These are phyloP conservation scores for Xerus rutilus DNA, from an alignment of 2,797 vertebrate species.

Conservation along the genomic window DNA sequence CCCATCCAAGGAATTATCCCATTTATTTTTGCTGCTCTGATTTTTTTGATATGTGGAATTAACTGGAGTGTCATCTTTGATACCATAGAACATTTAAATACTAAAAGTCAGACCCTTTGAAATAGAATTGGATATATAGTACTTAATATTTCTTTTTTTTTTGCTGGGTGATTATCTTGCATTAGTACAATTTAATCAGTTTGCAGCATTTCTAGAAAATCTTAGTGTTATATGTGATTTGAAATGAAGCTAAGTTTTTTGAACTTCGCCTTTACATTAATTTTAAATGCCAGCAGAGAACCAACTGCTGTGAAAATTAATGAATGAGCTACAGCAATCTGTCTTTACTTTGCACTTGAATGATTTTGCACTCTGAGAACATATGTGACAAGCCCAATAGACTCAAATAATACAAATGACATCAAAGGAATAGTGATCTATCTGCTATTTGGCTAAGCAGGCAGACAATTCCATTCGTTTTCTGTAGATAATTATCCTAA, in stretches of 20 bases:
- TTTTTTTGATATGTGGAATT: background rate
- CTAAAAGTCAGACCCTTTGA: constrained; percentile 74
- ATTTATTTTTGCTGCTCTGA: background rate
- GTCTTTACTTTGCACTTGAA: constrained; percentile 86
- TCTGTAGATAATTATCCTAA: background rate
- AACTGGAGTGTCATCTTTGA: constrained; percentile 49
- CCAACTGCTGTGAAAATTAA: constrained; percentile 90
- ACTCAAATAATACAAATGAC: constrained; percentile 69
- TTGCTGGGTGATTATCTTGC: constrained; percentile 84
- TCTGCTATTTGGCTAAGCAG: constrained; percentile 17
- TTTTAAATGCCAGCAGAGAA: constrained; percentile 88
- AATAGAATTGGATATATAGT: constrained; percentile 78
- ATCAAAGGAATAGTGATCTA: constrained; percentile 61
- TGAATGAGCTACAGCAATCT: constrained; percentile 85
- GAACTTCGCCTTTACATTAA: constrained; percentile 86
- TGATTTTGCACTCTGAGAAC: constrained; percentile 81
- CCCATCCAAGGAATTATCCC: background rate
- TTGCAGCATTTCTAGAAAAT: constrained; percentile 85
- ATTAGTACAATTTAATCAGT: constrained; percentile 86
- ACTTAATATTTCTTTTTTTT: constrained; percentile 83
- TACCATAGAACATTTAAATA: constrained; percentile 68
- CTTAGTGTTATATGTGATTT: constrained; percentile 81
- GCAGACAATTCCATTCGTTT: constrained; percentile 20
- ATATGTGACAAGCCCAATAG: constrained; percentile 81
- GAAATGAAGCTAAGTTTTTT: constrained; percentile 86